Evolutionary conservation across 2,113 vertebrate species (phyloP).

Genomic region (Trachemys scripta): DNA sequence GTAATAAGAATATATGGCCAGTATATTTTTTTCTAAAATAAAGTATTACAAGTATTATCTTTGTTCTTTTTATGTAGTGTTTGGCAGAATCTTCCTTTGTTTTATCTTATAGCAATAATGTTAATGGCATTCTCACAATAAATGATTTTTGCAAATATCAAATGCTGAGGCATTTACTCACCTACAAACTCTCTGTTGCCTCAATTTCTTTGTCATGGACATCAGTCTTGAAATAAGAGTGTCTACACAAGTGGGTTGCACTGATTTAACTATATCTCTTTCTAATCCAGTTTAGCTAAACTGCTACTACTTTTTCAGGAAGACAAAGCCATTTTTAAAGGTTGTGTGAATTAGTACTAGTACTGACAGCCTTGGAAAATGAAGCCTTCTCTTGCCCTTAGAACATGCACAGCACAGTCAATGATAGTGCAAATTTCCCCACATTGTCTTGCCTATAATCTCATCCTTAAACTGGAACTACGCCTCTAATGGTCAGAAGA

Average conservation of each 20-base stretch:
- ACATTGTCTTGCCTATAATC: not conserved
- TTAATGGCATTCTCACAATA: slow-evolving; percentile 37
- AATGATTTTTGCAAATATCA: slow-evolving; percentile 38
- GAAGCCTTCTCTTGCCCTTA: not conserved
- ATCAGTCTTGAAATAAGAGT: not conserved
- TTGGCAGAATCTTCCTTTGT: slow-evolving; percentile 38
- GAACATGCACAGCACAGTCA: not conserved
- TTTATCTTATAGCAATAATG: slow-evolving; percentile 37
- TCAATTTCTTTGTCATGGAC: not conserved
- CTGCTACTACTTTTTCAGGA: not conserved
- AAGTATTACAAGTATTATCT: not conserved
- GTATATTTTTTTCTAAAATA: slow-evolving; percentile 37
- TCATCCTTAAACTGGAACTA: not conserved
- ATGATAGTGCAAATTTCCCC: not conserved
- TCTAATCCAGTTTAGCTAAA: not conserved
- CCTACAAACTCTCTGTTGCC: not conserved
- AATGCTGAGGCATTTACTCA: slow-evolving; percentile 46
- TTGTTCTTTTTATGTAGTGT: slow-evolving; percentile 51
- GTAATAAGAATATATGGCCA: not conserved
- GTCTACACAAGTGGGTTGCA: not conserved
- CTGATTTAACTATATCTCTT: not conserved
- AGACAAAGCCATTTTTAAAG: slow-evolving; percentile 24
- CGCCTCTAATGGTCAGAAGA: not conserved
- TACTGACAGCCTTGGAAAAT: not conserved
- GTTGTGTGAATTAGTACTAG: not conserved